Percentiles rank a stretch among this genome's conserved stretches.
These are phyloP conservation scores for Eptatretus burgeri DNA, from an alignment of 2,113 vertebrate genomes.

Conservation along the genomic window DNA sequence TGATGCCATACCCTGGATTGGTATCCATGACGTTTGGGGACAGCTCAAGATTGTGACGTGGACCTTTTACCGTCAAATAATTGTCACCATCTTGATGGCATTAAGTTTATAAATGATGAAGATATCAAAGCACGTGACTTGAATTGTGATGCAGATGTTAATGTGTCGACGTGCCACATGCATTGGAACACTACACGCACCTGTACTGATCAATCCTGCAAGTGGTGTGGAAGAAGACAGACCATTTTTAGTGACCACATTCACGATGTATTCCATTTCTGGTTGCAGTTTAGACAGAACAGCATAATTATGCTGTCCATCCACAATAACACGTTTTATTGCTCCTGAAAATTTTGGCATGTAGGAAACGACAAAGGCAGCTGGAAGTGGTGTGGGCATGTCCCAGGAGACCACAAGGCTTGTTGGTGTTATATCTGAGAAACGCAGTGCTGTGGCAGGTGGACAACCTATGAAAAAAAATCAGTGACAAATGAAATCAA, in stretches of 20 bases:
- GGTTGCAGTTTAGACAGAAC: constrained; percentile 8
- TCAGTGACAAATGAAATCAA: background rate
- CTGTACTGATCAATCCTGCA: constrained; percentile 8
- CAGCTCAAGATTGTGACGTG: too few species aligned
- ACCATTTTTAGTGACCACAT: constrained; percentile 8
- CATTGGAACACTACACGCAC: constrained; percentile 7
- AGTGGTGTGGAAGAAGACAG: constrained; percentile 7
- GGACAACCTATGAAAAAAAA: background rate
- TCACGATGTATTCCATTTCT: constrained; percentile 9
- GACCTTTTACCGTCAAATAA: too few species aligned
- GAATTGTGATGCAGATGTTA: too few species aligned
- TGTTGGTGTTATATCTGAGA: constrained; percentile 8
- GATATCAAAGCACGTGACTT: too few species aligned
- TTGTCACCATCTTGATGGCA: too few species aligned
- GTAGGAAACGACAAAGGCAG: constrained; percentile 9
- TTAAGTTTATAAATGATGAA: too few species aligned
- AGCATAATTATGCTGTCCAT: constrained; percentile 7
- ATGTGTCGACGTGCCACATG: too few species aligned
- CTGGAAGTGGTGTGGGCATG: constrained; percentile 4
- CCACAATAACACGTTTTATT: constrained; percentile 8
- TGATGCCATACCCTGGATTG: too few species aligned
- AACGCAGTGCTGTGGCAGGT: constrained; percentile 4
- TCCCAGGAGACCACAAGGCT: constrained; percentile 7
- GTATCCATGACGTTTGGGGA: too few species aligned
- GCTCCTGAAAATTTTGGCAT: constrained; percentile 7